Evolutionary conservation across 2,797 vertebrate species (phyloP).

Genomic region (Alosa sapidissima): DNA sequence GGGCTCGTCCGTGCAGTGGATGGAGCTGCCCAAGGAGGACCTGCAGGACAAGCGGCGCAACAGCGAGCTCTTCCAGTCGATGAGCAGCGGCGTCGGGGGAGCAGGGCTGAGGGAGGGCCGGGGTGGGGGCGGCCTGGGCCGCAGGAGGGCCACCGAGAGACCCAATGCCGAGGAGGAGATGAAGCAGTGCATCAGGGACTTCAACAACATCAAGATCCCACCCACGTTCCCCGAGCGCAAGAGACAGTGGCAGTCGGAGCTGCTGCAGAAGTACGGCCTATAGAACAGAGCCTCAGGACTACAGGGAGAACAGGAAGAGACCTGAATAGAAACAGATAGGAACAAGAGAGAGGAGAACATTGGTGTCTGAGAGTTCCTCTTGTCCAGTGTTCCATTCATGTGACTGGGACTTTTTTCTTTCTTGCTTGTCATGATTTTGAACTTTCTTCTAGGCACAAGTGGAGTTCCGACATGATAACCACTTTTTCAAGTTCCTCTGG

Average conservation of each 20-base stretch:
- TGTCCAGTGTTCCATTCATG: not conserved
- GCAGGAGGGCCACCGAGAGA: conserved; percentile 84
- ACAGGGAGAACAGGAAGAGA: not conserved
- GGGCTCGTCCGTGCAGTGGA: conserved; percentile 80
- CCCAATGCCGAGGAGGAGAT: conserved; percentile 85
- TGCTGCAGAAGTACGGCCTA: conserved; percentile 85
- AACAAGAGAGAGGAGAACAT: not conserved
- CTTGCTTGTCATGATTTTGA: not conserved
- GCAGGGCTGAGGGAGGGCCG: conserved; percentile 67
- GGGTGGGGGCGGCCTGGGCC: conserved; percentile 82
- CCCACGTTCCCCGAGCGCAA: conserved; percentile 86
- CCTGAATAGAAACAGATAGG: no score
- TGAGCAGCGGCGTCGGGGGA: conserved; percentile 71
- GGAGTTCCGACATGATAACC: not conserved
- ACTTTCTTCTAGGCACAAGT: not conserved
- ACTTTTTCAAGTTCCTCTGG: not conserved
- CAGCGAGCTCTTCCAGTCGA: conserved; percentile 89
- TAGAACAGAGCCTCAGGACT: conserved; percentile 54
- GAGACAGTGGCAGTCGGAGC: conserved; percentile 87
- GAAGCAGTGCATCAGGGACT: conserved; percentile 88
- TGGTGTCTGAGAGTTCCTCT: not conserved
- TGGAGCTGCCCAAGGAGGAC: conserved; percentile 67
- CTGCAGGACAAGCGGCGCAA: conserved; percentile 81
- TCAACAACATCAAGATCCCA: conserved; percentile 86
- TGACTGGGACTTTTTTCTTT: not conserved